These are phyloP conservation scores for Varanus salvator DNA, from an alignment of 2,113 vertebrate genomes.

Conservation along the genomic window DNA sequence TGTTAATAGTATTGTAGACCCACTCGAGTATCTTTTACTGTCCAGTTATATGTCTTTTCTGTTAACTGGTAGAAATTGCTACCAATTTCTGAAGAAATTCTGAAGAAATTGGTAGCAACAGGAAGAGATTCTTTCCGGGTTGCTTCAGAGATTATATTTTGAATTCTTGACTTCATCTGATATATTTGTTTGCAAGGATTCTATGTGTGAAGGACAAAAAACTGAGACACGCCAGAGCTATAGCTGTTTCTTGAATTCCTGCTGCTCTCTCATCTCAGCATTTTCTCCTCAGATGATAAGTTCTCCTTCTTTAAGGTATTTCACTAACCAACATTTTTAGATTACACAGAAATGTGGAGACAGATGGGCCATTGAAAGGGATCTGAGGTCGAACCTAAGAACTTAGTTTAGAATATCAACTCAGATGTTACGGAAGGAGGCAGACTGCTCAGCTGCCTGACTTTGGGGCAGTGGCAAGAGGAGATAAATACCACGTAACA, in stretches of 20 bases:
- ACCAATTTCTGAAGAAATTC: no score
- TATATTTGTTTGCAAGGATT: not conserved
- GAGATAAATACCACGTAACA: no score
- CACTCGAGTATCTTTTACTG: not conserved
- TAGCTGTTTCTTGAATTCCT: not conserved
- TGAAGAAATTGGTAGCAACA: no score
- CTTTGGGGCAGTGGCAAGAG: no score
- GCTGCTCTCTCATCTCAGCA: not conserved
- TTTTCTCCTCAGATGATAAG: not conserved
- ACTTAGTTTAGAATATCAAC: no score
- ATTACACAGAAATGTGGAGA: not conserved
- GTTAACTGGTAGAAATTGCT: no score
- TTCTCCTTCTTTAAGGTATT: not conserved
- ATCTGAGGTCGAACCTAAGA: not conserved
- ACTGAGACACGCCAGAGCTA: not conserved
- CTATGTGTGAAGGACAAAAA: not conserved
- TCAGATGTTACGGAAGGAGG: no score
- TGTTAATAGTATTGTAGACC: not conserved
- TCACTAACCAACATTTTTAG: not conserved
- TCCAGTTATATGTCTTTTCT: not conserved
- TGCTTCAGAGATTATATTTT: not conserved
- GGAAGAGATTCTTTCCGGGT: not conserved
- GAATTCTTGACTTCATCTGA: not conserved
- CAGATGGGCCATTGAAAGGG: not conserved
- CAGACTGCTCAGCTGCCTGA: no score